Percentiles rank a stretch among this genome's conserved stretches.
Evolutionary conservation across 1,140 invertebrate species (phyloP).

Genomic region (Pseudoatta argentina): DNA sequence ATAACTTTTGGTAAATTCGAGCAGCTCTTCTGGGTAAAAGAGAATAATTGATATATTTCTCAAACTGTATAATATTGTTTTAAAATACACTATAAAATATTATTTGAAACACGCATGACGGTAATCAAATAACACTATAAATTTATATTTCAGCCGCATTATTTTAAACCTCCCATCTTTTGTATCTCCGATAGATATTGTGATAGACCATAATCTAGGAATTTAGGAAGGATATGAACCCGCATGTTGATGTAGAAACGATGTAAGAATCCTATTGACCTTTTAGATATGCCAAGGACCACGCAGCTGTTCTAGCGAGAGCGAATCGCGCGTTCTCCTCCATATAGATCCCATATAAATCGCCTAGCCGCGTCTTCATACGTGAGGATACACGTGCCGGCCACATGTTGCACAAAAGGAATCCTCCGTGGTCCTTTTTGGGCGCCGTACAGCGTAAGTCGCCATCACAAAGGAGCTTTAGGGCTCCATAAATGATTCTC

Average conservation of each 20-base stretch:
- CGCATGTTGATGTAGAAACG: constrained; percentile 32
- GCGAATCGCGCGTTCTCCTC: constrained; percentile 66
- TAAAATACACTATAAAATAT: not conserved
- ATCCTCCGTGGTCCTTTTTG: constrained; percentile 79
- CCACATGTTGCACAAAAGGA: constrained; percentile 86
- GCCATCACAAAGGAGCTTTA: constrained; percentile 79
- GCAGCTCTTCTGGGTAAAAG: not conserved
- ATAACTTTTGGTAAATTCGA: constrained; percentile 9
- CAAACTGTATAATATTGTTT: not conserved
- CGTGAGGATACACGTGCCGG: constrained; percentile 84
- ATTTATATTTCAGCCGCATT: not conserved
- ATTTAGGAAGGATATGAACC: not conserved
- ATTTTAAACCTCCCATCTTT: not conserved
- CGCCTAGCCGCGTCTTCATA: constrained; percentile 71
- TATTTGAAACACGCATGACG: not conserved
- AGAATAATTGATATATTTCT: not conserved
- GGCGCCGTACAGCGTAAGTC: constrained; percentile 71
- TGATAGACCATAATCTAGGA: not conserved
- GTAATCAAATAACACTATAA: not conserved
- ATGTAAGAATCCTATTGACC: constrained; percentile 78
- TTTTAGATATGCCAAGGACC: constrained; percentile 68
- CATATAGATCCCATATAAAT: constrained; percentile 78
- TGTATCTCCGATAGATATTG: not conserved
- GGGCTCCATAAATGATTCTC: constrained; percentile 77
- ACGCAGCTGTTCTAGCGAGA: constrained; percentile 76